These are phyloP conservation scores for Stenodera caucasica DNA, from an alignment of 2,888 invertebrate genomes.

Conservation along the genomic window DNA sequence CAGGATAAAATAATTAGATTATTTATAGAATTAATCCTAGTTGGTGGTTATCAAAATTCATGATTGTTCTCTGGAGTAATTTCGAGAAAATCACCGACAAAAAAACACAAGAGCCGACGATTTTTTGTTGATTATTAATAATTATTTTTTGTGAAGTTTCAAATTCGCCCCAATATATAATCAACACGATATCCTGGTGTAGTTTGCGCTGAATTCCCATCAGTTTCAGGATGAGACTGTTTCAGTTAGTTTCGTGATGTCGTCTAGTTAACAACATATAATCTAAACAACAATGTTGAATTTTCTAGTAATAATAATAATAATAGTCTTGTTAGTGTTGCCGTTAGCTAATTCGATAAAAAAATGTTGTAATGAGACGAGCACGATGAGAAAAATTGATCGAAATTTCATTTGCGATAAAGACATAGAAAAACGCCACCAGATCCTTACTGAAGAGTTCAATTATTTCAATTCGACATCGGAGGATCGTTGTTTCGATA, in stretches of 20 bases:
- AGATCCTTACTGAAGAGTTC: conserved; percentile 18
- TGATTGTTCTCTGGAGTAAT: background rate
- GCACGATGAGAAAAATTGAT: background rate
- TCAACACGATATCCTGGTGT: background rate
- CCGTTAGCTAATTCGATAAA: background rate
- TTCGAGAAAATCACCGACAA: background rate
- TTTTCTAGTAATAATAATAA: background rate
- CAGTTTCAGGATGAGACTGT: background rate
- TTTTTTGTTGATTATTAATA: no score
- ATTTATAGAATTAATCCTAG: background rate
- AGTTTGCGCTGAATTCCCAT: background rate
- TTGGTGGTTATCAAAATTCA: background rate
- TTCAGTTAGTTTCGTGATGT: conserved; percentile 5
- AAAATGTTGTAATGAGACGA: conserved; percentile 19
- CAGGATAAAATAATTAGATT: background rate
- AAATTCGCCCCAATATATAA: background rate
- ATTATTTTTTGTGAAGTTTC: background rate
- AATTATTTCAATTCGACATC: background rate
- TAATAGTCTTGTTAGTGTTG: background rate
- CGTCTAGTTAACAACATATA: background rate
- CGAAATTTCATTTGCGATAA: conserved; percentile 17
- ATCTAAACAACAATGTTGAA: background rate
- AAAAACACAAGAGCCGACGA: no score
- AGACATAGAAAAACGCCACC: conserved; percentile 19
- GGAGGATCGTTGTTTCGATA: conserved; percentile 14